Conservation (phyloP, 1,140 invertebrate species). For the Tachypleus tridentatus region DNA sequence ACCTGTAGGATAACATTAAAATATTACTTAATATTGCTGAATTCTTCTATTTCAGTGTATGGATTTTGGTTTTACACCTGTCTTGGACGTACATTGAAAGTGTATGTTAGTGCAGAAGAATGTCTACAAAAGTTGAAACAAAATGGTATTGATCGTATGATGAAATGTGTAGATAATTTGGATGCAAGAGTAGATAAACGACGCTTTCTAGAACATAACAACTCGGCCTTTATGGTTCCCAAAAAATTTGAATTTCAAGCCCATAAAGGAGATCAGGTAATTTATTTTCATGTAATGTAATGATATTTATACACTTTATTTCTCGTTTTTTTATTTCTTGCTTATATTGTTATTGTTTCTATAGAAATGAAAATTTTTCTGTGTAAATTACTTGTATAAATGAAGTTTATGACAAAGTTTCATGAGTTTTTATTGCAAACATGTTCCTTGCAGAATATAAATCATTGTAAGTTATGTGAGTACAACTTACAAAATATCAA, state of each 20-base stretch:
- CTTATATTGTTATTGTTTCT: too few species aligned
- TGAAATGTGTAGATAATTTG: constrained; percentile 59
- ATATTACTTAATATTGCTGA: constrained; percentile 9
- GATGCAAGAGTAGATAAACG: constrained; percentile 82
- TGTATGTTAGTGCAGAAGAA: constrained; percentile 71
- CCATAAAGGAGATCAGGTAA: background rate
- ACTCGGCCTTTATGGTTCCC: constrained; percentile 80
- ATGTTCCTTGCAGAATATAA: too few species aligned
- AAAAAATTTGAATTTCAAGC: constrained; percentile 85
- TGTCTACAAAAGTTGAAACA: constrained; percentile 60
- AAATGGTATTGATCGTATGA: constrained; percentile 50
- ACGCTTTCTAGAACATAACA: constrained; percentile 75
- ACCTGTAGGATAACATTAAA: too few species aligned
- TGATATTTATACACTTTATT: too few species aligned
- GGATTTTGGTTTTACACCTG: constrained; percentile 86
- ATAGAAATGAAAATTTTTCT: too few species aligned
- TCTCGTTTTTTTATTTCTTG: too few species aligned
- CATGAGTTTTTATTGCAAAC: too few species aligned
- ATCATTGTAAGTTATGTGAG: too few species aligned
- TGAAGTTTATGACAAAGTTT: too few species aligned
- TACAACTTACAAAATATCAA: too few species aligned
- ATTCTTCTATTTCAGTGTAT: constrained; percentile 50
- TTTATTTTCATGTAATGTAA: background rate
- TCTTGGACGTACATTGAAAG: constrained; percentile 59
- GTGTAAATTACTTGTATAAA: too few species aligned